Evolutionary conservation across 2,113 vertebrate species (phyloP), one percentile per base, ranked within the genome.

Genomic region (Fregata magnificens): DNA sequence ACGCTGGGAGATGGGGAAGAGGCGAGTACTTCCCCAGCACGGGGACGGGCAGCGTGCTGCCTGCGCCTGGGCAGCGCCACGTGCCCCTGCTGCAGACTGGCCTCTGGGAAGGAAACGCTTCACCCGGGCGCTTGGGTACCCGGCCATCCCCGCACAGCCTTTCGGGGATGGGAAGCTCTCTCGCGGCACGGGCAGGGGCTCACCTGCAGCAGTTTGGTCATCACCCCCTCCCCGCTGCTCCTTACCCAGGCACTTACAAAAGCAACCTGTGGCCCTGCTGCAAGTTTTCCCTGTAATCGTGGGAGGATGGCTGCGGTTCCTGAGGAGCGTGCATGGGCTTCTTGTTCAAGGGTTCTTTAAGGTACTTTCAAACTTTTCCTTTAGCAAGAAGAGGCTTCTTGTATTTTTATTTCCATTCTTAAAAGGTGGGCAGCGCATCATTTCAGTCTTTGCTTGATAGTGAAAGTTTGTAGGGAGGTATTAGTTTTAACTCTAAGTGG

Each of bases 261-360:
- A 44, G 9, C 66, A 50, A 2, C 11, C 5, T 8, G 11, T 9
- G 15, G 13, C 32, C 5, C 10, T 0, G 2, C 19, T 8, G 2
- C 5, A 1, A 16, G 10, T 12, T 15, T 34, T 10, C 12, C 11
- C 12, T 16, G 34, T 1, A 2, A 3, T 2, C 0, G 5, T 5
- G 15, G 71, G 25, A 34, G n/a, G 4, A 8, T 2, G 16, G 19
- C 67, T 34, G n/a, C 18, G 42, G 25, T 5, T 34, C 25, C 32
- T 2, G 3, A 19, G 67, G 25, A 14, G 14, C 0, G 5, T 8
- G 49, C 26, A 8, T 47, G 91, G 9, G 32, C 7, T 76, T 11
- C 15, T 11, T 4, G 2, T 18, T 16, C 15, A 3, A 6, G 24
- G 44, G 11, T 3, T 10, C 9, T 24, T 40, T 20, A 8, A 71